phyloP scores from a whole-genome alignment of 2,888 invertebrate species.

The Netelia inedita region DNA sequence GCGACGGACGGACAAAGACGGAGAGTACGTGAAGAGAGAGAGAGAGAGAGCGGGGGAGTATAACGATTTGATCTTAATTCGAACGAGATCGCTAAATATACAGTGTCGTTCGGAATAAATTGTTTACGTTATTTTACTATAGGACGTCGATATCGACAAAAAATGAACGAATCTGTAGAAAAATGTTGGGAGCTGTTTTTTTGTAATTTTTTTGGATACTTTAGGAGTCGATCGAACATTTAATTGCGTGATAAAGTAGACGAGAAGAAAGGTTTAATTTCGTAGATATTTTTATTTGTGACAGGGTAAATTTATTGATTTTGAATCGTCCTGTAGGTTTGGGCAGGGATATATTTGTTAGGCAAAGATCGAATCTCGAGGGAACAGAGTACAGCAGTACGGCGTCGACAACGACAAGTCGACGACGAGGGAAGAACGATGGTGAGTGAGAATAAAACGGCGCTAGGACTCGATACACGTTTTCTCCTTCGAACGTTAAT shows the following conservation, averaged over 20 bases:
- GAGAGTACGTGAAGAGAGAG: constrained; percentile 42
- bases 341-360: constrained; percentile 34
- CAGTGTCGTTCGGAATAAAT: constrained; percentile 35
- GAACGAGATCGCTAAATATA: constrained; percentile 53
- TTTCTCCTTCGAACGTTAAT: constrained; percentile 48
- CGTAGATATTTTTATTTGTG: not conserved
- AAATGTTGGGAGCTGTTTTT: not conserved
- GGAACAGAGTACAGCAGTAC: constrained; percentile 15
- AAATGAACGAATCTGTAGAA: no score
- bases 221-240: not conserved
- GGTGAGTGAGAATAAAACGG: constrained; percentile 19
- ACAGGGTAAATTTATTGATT: constrained; percentile 12
- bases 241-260: no score
- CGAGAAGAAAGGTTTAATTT: no score
- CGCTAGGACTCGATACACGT: constrained; percentile 46
- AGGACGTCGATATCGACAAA: no score
- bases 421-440: constrained; percentile 29
- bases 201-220: not conserved
- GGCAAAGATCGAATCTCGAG: constrained; percentile 57
- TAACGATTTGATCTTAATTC: constrained; percentile 64
- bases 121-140: not conserved
- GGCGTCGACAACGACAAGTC: constrained; percentile 27
- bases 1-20: constrained; percentile 4
- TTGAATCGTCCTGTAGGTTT: constrained; percentile 49
- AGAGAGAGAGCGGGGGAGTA: constrained; percentile 41